Evolutionary conservation across 2,113 vertebrate genomes (phyloP).

Genomic region (Uria aalge): DNA sequence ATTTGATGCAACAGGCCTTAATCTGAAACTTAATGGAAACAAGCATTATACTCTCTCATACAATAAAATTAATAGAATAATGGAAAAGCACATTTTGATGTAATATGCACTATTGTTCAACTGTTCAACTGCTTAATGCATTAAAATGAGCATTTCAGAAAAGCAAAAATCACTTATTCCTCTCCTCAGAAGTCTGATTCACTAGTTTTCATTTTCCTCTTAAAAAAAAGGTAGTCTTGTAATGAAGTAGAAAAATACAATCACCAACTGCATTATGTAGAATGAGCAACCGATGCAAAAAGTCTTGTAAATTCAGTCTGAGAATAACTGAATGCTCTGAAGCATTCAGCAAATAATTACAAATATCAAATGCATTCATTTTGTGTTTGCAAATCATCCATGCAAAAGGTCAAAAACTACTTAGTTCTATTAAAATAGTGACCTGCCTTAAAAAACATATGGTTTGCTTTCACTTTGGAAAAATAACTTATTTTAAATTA

Average conservation of each 20-base stretch:
- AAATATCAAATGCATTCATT: not conserved
- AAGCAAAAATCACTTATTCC: not conserved
- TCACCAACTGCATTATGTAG: not conserved
- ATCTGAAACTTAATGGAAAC: not conserved
- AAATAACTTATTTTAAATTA: not conserved
- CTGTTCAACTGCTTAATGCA: not conserved
- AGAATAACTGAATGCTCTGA: not conserved
- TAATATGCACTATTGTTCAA: not conserved
- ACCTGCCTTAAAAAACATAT: not conserved
- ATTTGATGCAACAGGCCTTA: not conserved
- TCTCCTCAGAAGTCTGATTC: not conserved
- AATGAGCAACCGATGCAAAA: not conserved
- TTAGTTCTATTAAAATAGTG: not conserved
- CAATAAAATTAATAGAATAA: not conserved
- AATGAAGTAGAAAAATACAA: not conserved
- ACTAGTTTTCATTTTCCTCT: not conserved
- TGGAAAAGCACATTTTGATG: not conserved
- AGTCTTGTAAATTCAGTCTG: not conserved
- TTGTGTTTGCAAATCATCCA: not conserved
- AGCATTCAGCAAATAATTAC: not conserved
- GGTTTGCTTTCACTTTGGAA: not conserved
- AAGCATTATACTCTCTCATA: not conserved
- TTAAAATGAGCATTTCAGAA: not conserved
- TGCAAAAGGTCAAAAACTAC: not conserved
- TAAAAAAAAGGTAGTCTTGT: not conserved